phyloP scores from a whole-genome alignment of 2,888 invertebrate genomes.

The Cataglyphis albicans region DNA sequence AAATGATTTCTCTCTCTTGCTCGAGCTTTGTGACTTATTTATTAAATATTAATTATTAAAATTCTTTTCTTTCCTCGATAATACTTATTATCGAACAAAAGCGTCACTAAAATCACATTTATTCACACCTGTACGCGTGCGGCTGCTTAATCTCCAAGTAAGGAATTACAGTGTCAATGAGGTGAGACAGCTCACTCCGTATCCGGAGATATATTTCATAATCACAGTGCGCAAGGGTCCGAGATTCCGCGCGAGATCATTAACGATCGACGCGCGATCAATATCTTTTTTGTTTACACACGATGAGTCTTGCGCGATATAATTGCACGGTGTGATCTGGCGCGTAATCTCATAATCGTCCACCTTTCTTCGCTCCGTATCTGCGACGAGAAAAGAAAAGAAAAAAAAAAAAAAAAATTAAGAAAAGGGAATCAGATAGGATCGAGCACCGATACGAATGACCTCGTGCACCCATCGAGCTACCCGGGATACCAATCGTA shows the following conservation, averaged over 20 bases:
- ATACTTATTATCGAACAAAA: conserved; percentile 4
- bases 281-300: conserved; percentile 57
- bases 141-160: conserved; percentile 45
- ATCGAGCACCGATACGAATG: conserved; percentile 46
- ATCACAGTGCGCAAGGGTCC: conserved; percentile 37
- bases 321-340: conserved; percentile 58
- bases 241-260: conserved; percentile 31
- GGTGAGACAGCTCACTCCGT: conserved; percentile 31
- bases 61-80: not conserved
- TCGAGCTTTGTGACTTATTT: not conserved
- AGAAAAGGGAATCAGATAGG: conserved; percentile 5
- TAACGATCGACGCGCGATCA: conserved; percentile 60
- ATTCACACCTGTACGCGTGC: not conserved
- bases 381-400: not conserved
- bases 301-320: conserved; percentile 46
- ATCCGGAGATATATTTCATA: conserved; percentile 47
- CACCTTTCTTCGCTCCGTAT: conserved; percentile 43
- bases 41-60: not conserved
- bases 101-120: not conserved
- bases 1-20: too few species aligned
- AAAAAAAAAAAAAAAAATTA: conserved; percentile 3
- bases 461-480: conserved; percentile 33
- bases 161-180: conserved; percentile 37
- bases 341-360: conserved; percentile 44
- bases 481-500: conserved; percentile 62